Evolutionary conservation across 2,888 invertebrate genomes (phyloP).

Genomic region (Listrodromus nycthemerus): DNA sequence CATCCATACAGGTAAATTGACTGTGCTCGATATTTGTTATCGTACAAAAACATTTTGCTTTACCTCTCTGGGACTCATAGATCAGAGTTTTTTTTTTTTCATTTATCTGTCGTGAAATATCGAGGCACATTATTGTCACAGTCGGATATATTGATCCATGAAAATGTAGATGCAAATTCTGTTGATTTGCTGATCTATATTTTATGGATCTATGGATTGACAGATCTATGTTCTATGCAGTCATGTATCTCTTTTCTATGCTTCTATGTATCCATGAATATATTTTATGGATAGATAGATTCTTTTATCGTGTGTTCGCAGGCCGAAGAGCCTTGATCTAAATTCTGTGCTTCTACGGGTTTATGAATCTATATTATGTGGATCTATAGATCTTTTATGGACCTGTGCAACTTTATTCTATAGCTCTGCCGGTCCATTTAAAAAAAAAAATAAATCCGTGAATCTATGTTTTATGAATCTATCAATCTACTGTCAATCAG

Average conservation of each 20-base stretch:
- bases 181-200: too few relatives aligned
- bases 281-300: too few relatives aligned
- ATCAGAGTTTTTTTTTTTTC: not conserved
- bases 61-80: slow-evolving; percentile 27
- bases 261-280: too few relatives aligned
- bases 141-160: not conserved
- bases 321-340: too few relatives aligned
- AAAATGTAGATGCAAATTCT: not conserved
- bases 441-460: not conserved
- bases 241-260: too few relatives aligned
- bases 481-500: slow-evolving; percentile 23
- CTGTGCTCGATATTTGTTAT: slow-evolving; percentile 6
- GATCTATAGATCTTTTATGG: not conserved
- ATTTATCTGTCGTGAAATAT: not conserved
- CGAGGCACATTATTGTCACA: not conserved
- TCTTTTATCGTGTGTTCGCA: too few relatives aligned
- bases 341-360: not conserved
- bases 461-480: not conserved
- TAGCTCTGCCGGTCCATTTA: not conserved
- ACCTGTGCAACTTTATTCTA: not conserved
- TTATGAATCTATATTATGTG: too few relatives aligned
- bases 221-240: too few relatives aligned
- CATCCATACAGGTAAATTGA: slow-evolving; percentile 97
- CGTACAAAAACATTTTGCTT: not conserved
- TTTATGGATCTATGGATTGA: too few relatives aligned